Conservation (phyloP, 2,113 vertebrate species). For the Oryzias javanicus region DNA sequence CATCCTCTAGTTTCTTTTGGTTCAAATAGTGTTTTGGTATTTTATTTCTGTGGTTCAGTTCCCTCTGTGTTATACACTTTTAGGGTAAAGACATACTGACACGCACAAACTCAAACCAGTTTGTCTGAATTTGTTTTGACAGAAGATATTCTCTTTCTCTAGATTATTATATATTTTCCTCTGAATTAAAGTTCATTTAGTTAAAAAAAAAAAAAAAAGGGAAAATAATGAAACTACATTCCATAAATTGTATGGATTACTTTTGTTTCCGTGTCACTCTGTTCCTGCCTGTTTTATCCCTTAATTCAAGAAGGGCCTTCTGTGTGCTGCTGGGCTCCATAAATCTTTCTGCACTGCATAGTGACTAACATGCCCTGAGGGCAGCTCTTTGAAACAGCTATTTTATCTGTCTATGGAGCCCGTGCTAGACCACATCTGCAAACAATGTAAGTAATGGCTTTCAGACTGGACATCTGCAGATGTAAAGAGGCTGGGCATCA, state of each 20-base stretch:
- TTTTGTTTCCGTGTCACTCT: conserved; percentile 37
- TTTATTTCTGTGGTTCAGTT: background rate
- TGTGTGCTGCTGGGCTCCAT: conserved; percentile 44
- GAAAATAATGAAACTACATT: conserved; percentile 1
- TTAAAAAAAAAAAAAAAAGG: conserved; percentile 32
- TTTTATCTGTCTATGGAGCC: conserved; percentile 52
- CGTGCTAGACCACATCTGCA: conserved; percentile 51
- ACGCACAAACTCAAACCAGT: background rate
- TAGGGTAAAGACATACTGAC: conserved; percentile 11
- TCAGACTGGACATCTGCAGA: conserved; percentile 6
- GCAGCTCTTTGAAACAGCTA: conserved; percentile 41
- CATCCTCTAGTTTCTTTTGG: conserved; percentile 22
- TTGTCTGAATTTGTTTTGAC: background rate
- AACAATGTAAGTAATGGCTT: conserved; percentile 58
- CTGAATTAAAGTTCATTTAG: conserved; percentile 30
- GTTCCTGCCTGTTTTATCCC: conserved; percentile 50
- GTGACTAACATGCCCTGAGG: conserved; percentile 56
- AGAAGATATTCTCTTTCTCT: too few relatives aligned
- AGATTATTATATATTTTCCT: too few relatives aligned
- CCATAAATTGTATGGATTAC: conserved; percentile 17
- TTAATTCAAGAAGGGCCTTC: conserved; percentile 38
- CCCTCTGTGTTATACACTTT: conserved; percentile 2
- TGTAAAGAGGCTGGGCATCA: too few relatives aligned
- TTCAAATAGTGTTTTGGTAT: conserved; percentile 5
- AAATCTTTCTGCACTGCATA: conserved; percentile 53